These are phyloP conservation scores for Anadara kagoshimensis DNA, from an alignment of 1,140 invertebrate genomes.

Conservation along the genomic window DNA sequence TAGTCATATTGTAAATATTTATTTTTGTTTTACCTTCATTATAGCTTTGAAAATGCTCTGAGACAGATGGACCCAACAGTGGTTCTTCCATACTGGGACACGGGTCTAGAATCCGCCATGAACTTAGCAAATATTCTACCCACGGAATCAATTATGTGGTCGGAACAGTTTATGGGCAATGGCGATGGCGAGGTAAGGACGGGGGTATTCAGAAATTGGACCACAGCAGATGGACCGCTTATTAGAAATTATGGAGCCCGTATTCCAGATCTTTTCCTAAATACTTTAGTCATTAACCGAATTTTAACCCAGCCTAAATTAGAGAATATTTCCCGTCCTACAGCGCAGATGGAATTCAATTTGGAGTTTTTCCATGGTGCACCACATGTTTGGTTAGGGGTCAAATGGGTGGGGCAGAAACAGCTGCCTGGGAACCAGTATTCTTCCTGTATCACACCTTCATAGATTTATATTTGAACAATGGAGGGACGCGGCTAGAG, in stretches of 20 bases:
- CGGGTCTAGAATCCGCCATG: constrained; percentile 8
- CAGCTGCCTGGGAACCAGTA: constrained; percentile 70
- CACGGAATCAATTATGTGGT: constrained; percentile 68
- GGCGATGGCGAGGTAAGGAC: constrained; percentile 68
- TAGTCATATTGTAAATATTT: background rate
- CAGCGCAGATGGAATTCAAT: constrained; percentile 60
- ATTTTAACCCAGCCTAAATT: constrained; percentile 36
- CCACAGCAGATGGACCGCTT: constrained; percentile 27
- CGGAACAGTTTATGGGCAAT: constrained; percentile 64
- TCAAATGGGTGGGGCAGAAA: constrained; percentile 60
- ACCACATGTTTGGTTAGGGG: constrained; percentile 65
- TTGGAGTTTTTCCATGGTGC: constrained; percentile 64
- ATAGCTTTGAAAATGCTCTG: constrained; percentile 25
- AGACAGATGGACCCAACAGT: constrained; percentile 16
- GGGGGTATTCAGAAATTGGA: constrained; percentile 63
- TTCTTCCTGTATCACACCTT: constrained; percentile 74
- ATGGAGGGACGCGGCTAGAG: constrained; percentile 56
- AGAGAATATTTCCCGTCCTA: constrained; percentile 45
- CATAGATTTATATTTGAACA: constrained; percentile 70
- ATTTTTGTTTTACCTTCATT: background rate
- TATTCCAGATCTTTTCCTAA: constrained; percentile 33
- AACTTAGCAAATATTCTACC: too few relatives aligned
- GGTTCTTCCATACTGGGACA: constrained; percentile 19
- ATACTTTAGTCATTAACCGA: constrained; percentile 24
- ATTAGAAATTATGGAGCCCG: constrained; percentile 28